Evolutionary conservation across 1,140 invertebrate genomes (phyloP), one percentile per base, ranked within the genome.

Genomic region (Drosophila yakuba): DNA sequence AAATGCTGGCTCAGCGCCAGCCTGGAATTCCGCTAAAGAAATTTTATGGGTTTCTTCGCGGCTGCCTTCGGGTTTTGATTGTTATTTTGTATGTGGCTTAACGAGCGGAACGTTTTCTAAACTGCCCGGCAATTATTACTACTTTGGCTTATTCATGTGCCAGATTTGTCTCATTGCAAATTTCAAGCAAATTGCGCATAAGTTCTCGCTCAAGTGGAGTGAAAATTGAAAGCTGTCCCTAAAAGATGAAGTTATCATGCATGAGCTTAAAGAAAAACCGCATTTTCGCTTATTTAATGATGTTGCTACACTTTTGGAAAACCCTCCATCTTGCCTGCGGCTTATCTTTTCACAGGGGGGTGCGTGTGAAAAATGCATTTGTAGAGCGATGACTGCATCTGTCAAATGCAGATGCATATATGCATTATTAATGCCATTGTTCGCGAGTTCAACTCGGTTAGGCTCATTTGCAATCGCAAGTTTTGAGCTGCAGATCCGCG

Each of bases 71-170:
- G 60, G 59, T 67, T 64, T 74, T 45, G 20, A 17, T 45, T 63
- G 59, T 54, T 25, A 66, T 58, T 66, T 39, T 75, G 50, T 61
- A 56, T 15, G 59, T 54, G 72, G 77, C 64, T 89, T 89, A 89
- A 84, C 63, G 80, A 74, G 61, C 77, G 85, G 73, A 80, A 89
- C 80, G 61, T 84, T 76, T 88, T 57, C 54, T 64, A 72, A 86
- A 78, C 25, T 59, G 68, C 51, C 59, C 57, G 63, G 44, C 56
- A 72, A 56, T 81, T 71, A 76, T 45, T 63, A 62, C 62, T 36
- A 45, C 68, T 51, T 63, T 61, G 39, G 56, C 47, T 68, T 82
- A 39, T 43, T 25, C 39, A 58, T 75, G 71, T 57, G 60, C 58
- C 63, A 68, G 50, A 68, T 75, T 77, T 75, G 55, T 50, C 56